phyloP scores from a whole-genome alignment of 1,140 invertebrate species.

The Leucophenga varia region DNA sequence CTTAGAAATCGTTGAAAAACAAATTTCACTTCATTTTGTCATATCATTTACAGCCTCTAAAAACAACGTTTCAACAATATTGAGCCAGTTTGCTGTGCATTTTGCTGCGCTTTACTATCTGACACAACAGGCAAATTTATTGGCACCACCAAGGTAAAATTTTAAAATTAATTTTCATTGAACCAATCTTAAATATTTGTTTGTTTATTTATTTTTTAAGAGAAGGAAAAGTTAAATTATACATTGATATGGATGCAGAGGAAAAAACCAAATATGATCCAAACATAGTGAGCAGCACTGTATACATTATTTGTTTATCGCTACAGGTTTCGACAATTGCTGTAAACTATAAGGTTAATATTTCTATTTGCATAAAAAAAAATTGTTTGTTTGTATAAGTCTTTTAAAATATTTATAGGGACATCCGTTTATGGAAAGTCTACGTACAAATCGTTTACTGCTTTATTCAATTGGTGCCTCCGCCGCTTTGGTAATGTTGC shows the following conservation, averaged over 20 bases:
- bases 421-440: constrained; percentile 97
- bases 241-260: constrained; percentile 61
- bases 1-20: too few relatives aligned
- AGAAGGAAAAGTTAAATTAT: constrained; percentile 61
- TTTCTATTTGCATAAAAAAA: too few relatives aligned
- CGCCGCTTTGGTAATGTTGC: constrained; percentile 69
- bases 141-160: constrained; percentile 67
- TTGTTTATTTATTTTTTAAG: constrained; percentile 42
- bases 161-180: too few relatives aligned
- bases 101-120: constrained; percentile 90
- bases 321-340: constrained; percentile 98
- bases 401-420: too few relatives aligned
- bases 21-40: too few relatives aligned
- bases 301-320: constrained; percentile 97
- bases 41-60: constrained; percentile 78
- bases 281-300: constrained; percentile 94
- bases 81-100: constrained; percentile 94
- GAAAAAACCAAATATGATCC: constrained; percentile 89
- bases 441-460: constrained; percentile 87
- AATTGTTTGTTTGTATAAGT: too few relatives aligned
- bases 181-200: too few relatives aligned
- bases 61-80: constrained; percentile 89
- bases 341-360: constrained; percentile 96
- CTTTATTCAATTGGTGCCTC: constrained; percentile 85
- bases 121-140: constrained; percentile 73